Evolutionary conservation across 2,888 invertebrate species (phyloP).

Genomic region (Pterostichus madidus): DNA sequence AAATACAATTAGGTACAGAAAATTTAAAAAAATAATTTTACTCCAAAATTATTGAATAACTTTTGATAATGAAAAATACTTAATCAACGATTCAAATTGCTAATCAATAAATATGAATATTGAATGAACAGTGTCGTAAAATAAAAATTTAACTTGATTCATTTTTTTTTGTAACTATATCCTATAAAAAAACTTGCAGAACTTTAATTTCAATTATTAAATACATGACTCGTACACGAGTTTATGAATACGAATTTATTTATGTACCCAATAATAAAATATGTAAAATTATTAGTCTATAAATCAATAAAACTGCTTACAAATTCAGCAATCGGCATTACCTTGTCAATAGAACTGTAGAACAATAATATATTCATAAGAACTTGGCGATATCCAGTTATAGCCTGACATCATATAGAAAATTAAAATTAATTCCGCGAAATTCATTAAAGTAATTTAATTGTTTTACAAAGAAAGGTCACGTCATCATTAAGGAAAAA

Average conservation of each 20-base stretch:
- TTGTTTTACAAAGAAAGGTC: constrained; percentile 60
- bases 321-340: constrained; percentile 10
- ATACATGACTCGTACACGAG: too few relatives aligned
- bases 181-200: too few relatives aligned
- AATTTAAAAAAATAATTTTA: too few relatives aligned
- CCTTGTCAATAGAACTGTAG: background rate
- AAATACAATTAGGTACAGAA: too few relatives aligned
- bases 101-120: background rate
- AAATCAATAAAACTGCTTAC: constrained; percentile 31
- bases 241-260: too few relatives aligned
- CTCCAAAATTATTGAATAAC: too few relatives aligned
- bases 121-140: background rate
- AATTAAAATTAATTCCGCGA: constrained; percentile 59
- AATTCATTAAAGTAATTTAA: constrained; percentile 60
- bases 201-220: too few relatives aligned
- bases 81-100: background rate
- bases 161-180: too few relatives aligned
- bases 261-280: background rate
- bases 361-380: constrained; percentile 36
- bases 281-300: constrained; percentile 27
- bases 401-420: constrained; percentile 50
- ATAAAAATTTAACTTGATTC: too few relatives aligned
- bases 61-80: background rate
- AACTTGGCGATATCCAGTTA: background rate
- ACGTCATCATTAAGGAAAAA: constrained; percentile 38